Percentiles rank a stretch among this genome's conserved stretches.
phyloP scores from a whole-genome alignment of 2,113 vertebrate genomes.

The Brienomyrus brachyistius region DNA sequence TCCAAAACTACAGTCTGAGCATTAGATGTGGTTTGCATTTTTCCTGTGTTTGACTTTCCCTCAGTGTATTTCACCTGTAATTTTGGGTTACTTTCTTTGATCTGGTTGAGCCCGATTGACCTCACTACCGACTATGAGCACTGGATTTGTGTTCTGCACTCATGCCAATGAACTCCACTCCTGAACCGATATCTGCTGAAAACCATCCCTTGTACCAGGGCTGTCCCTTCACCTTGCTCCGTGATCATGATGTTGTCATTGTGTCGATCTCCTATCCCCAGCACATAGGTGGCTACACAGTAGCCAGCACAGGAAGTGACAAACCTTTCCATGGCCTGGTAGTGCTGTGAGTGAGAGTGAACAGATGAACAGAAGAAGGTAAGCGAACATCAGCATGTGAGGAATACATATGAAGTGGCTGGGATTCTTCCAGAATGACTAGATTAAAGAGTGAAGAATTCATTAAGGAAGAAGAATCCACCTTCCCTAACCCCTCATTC shows the following conservation, averaged over 20 bases:
- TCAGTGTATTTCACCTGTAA: not conserved
- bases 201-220: not conserved
- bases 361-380: not conserved
- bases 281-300: constrained; percentile 66
- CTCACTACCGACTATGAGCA: not conserved
- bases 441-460: not conserved
- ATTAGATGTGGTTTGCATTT: not conserved
- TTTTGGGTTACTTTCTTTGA: not conserved
- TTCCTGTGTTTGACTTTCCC: not conserved
- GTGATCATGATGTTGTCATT: constrained; percentile 76
- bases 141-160: not conserved
- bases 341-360: constrained; percentile 43
- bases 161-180: not conserved
- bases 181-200: not conserved
- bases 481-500: not conserved
- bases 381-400: not conserved
- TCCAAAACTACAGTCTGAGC: not conserved
- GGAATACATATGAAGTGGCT: not conserved
- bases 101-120: not conserved
- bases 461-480: not conserved
- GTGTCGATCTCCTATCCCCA: constrained; percentile 70
- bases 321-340: constrained; percentile 58
- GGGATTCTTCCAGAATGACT: not conserved
- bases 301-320: constrained; percentile 69
- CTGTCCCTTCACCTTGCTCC: constrained; percentile 50